Conservation (phyloP, 1,140 invertebrate species). For the Streblospio benedicti region DNA sequence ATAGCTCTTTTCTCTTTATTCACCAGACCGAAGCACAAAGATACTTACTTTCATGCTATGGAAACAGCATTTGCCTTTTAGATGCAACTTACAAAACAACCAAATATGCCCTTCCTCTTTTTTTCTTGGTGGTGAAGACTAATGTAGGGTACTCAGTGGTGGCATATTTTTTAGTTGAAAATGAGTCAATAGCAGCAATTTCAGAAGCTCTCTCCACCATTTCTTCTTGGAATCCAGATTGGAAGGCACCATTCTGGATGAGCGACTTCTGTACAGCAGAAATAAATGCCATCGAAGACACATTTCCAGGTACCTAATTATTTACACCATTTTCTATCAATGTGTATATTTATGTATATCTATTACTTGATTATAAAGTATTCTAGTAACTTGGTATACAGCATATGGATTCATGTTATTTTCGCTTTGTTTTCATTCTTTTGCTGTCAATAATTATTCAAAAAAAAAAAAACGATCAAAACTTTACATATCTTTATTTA, state of each 20-base stretch:
- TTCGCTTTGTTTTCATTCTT: too few relatives aligned
- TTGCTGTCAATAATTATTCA: too few relatives aligned
- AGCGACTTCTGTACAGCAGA: not conserved
- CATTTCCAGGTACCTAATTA: not conserved
- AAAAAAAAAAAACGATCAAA: too few relatives aligned
- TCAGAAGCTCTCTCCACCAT: not conserved
- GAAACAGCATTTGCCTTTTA: not conserved
- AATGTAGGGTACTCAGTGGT: not conserved
- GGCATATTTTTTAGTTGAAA: not conserved
- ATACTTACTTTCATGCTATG: not conserved
- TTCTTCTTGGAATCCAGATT: not conserved
- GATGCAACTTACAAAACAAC: conserved; percentile 2
- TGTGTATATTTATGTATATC: too few relatives aligned
- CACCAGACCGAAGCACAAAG: not conserved
- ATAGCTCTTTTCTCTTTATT: not conserved
- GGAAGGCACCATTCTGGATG: not conserved
- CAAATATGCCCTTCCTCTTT: not conserved
- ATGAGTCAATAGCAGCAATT: not conserved
- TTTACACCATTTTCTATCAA: too few relatives aligned
- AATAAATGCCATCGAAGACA: not conserved
- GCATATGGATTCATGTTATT: too few relatives aligned
- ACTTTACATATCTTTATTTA: too few relatives aligned
- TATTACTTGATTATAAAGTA: too few relatives aligned
- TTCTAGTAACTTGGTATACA: too few relatives aligned
- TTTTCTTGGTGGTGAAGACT: not conserved